phyloP scores from a whole-genome alignment of 1,140 invertebrate genomes.

The Drosophila oshimai region DNA sequence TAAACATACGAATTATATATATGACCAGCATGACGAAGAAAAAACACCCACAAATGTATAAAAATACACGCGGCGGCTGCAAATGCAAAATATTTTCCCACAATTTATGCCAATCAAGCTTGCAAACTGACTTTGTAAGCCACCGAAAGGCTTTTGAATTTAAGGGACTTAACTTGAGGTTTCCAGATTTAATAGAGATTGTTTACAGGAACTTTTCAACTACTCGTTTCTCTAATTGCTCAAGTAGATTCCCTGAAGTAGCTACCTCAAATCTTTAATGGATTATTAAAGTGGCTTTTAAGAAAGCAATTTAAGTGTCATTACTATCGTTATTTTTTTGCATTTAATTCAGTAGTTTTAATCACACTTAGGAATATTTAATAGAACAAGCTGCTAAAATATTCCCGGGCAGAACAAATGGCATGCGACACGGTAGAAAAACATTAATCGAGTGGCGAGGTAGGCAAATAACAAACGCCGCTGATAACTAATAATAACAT shows the following conservation, averaged over 20 bases:
- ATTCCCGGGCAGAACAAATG: conserved; percentile 47
- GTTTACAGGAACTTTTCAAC: too few relatives aligned
- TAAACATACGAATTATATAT: conserved; percentile 41
- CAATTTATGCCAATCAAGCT: conserved; percentile 36
- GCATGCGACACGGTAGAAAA: conserved; percentile 56
- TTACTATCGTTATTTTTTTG: conserved; percentile 16
- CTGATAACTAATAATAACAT: conserved; percentile 76
- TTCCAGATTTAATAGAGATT: too few relatives aligned
- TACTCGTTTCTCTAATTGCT: neutral
- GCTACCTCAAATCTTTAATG: conserved; percentile 14
- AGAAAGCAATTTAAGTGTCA: neutral
- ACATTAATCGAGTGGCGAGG: conserved; percentile 60
- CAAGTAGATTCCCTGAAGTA: neutral
- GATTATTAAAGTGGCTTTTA: neutral
- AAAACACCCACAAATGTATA: conserved; percentile 1
- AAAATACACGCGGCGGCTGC: conserved; percentile 9
- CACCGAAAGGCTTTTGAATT: neutral
- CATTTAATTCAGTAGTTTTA: conserved; percentile 52
- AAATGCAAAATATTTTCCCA: conserved; percentile 31
- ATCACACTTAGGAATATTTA: conserved; percentile 48
- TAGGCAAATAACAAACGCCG: conserved; percentile 33
- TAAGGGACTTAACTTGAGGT: neutral
- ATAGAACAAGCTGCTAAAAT: conserved; percentile 47
- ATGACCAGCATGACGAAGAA: conserved; percentile 12
- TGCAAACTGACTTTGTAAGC: neutral